These are phyloP conservation scores for Acleris laterana DNA, from an alignment of 2,888 invertebrate genomes.

Conservation along the genomic window DNA sequence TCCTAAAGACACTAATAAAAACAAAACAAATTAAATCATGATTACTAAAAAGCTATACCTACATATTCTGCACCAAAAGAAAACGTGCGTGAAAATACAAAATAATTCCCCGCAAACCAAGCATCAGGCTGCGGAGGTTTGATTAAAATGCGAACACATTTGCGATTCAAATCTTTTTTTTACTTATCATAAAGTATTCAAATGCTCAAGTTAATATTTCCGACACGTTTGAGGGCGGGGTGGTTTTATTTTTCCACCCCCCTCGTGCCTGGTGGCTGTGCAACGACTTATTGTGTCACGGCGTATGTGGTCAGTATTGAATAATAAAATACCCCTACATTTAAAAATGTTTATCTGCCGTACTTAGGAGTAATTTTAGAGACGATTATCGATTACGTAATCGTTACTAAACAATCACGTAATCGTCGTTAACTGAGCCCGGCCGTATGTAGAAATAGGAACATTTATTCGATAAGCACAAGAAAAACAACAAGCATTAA, in stretches of 20 bases:
- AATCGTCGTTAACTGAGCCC: too few species aligned
- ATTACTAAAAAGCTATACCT: too few species aligned
- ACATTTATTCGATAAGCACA: too few species aligned
- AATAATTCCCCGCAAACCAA: conserved; percentile 39
- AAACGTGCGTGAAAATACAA: conserved; percentile 28
- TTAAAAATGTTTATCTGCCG: background rate
- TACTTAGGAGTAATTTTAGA: too few species aligned
- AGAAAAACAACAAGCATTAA: too few species aligned
- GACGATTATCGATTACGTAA: too few species aligned
- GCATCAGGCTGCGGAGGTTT: conserved; percentile 55
- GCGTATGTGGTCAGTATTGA: conserved; percentile 17
- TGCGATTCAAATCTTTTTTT: conserved; percentile 80
- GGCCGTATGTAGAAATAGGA: too few species aligned
- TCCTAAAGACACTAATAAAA: too few species aligned
- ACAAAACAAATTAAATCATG: too few species aligned
- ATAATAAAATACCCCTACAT: background rate
- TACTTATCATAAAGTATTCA: conserved; percentile 83
- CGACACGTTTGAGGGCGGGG: conserved; percentile 68
- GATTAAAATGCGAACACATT: conserved; percentile 81
- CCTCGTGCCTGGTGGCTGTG: conserved; percentile 28
- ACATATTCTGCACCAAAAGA: too few species aligned
- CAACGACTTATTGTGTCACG: conserved; percentile 55
- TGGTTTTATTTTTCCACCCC: conserved; percentile 47
- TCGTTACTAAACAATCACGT: too few species aligned
- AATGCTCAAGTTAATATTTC: conserved; percentile 79